Percentiles rank a stretch among this genome's conserved stretches.
phyloP scores from a whole-genome alignment of 2,888 invertebrate species.

The Stegana nigrithorax region DNA sequence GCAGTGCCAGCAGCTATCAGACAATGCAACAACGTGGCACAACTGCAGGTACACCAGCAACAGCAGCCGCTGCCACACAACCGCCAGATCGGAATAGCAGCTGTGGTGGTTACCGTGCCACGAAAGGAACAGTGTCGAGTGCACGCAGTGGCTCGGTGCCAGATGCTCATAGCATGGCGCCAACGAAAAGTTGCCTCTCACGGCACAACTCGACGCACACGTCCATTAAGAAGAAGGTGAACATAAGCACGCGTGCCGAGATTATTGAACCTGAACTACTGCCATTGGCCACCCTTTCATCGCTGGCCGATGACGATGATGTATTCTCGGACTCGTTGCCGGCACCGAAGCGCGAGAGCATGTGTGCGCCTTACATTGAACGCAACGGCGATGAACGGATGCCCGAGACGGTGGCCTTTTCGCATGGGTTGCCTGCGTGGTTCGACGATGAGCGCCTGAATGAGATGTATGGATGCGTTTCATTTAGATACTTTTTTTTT shows the following conservation, averaged over 20 bases:
- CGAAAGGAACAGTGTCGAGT: not conserved
- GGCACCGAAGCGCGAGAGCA: conserved; percentile 69
- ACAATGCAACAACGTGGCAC: not conserved
- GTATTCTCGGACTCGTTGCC: conserved; percentile 72
- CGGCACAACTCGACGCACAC: conserved; percentile 66
- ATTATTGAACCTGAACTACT: conserved; percentile 65
- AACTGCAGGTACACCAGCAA: conserved; percentile 38
- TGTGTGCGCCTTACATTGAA: conserved; percentile 70
- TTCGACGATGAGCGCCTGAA: conserved; percentile 68
- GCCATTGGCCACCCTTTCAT: conserved; percentile 43
- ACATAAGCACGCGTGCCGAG: conserved; percentile 66
- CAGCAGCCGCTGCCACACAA: conserved; percentile 49
- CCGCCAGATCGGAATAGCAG: conserved; percentile 36
- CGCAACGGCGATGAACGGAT: conserved; percentile 48
- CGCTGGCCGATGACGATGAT: conserved; percentile 72
- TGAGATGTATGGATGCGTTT: conserved; percentile 66
- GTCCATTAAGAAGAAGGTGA: conserved; percentile 67
- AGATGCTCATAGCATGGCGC: not conserved
- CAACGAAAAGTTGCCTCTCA: conserved; percentile 58
- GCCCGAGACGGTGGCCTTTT: conserved; percentile 49
- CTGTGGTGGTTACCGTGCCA: not conserved
- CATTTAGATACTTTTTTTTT: too few species aligned
- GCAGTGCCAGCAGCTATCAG: not conserved
- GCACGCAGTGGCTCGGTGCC: not conserved
- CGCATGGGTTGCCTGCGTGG: conserved; percentile 69